phyloP scores from a whole-genome alignment of 1,140 invertebrate genomes.

The Aphelinus certus region DNA sequence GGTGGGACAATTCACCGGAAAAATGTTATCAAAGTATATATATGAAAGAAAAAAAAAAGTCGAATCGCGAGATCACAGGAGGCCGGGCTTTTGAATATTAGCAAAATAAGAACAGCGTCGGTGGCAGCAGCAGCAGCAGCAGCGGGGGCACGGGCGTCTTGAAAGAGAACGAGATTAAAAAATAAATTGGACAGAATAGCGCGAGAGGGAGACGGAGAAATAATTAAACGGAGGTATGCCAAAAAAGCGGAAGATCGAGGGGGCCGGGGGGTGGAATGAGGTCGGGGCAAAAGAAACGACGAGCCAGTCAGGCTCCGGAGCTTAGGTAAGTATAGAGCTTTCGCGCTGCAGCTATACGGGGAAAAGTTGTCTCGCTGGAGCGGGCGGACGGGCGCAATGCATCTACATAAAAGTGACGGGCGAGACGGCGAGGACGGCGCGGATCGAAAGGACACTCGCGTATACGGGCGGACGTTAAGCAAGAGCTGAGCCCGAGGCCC shows the following conservation, averaged over 20 bases:
- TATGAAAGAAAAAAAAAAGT: not conserved
- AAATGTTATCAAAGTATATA: conserved; percentile 6
- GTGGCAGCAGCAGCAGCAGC: too few relatives aligned
- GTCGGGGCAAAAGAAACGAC: not conserved
- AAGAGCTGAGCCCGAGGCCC: too few relatives aligned
- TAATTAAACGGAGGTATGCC: conserved; percentile 27
- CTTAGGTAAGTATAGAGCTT: too few relatives aligned
- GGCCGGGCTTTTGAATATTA: conserved; percentile 7
- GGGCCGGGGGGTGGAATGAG: not conserved
- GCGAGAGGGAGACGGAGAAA: conserved; percentile 5
- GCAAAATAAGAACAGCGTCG: not conserved
- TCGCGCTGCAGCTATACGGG: too few relatives aligned
- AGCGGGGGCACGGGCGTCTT: too few relatives aligned
- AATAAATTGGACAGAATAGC: conserved; percentile 13
- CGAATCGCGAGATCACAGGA: not conserved
- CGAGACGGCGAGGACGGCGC: not conserved
- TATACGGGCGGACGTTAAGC: not conserved
- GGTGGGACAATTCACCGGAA: not conserved
- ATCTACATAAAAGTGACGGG: conserved; percentile 21
- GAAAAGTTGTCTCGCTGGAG: not conserved
- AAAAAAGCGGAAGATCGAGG: conserved; percentile 1
- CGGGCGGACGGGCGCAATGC: not conserved
- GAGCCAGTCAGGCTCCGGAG: too few relatives aligned
- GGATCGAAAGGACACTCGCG: not conserved
- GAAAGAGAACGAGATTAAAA: conserved; percentile 9